A percentile compares a stretch with the other conserved stretches of the same genome.
Evolutionary conservation across 2,113 vertebrate species (phyloP).

Genomic region (Clarias batrachus): DNA sequence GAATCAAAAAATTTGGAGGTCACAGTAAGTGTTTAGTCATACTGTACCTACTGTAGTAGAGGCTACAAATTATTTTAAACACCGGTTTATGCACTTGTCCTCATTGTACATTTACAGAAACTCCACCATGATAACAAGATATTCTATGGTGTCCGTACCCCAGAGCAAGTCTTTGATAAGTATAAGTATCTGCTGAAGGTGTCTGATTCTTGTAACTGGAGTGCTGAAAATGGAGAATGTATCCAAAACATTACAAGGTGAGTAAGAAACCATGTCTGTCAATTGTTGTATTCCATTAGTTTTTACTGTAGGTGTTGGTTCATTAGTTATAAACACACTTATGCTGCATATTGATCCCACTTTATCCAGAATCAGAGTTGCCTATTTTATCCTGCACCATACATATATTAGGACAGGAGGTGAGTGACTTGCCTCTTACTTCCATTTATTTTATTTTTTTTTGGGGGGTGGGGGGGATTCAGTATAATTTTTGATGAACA

Average conservation of each 20-base stretch:
- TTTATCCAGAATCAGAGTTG: slow-evolving; percentile 80
- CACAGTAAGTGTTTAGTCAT: slow-evolving; percentile 70
- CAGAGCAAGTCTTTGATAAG: slow-evolving; percentile 67
- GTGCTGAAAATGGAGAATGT: background rate
- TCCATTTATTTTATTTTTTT: background rate
- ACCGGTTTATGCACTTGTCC: background rate
- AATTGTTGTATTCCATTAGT: background rate
- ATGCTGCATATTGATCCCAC: background rate
- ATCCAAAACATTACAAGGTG: slow-evolving; percentile 72
- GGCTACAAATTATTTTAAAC: background rate
- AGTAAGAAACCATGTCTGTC: slow-evolving; percentile 3
- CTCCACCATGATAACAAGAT: slow-evolving; percentile 67
- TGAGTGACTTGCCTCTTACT: background rate
- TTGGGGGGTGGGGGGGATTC: no score
- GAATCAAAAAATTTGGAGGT: slow-evolving; percentile 72
- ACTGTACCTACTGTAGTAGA: background rate
- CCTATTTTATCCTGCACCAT: slow-evolving; percentile 76
- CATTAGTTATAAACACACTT: background rate
- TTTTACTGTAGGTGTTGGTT: background rate
- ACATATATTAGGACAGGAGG: slow-evolving; percentile 71
- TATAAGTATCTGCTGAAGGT: slow-evolving; percentile 79
- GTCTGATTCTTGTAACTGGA: slow-evolving; percentile 68
- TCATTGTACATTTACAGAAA: slow-evolving; percentile 58
- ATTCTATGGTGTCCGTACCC: slow-evolving; percentile 80
- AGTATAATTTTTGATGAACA: background rate